A percentile compares a stretch with the other conserved stretches of the same genome.
These are phyloP conservation scores for Chloropsis hardwickii DNA, from an alignment of 2,113 vertebrate species.

Conservation along the genomic window DNA sequence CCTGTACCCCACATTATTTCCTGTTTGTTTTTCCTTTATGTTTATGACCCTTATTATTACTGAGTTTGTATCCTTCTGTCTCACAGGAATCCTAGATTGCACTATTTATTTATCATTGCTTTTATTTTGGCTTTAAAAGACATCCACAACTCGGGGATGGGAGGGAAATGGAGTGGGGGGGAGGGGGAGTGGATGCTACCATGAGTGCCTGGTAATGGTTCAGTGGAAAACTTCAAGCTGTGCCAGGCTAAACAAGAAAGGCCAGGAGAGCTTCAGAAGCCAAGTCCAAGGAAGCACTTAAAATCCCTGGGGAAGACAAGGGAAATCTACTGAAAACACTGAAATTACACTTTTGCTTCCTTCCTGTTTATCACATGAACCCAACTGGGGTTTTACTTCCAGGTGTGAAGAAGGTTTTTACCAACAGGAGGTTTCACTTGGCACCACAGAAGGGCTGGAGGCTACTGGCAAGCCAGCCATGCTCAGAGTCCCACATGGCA, in stretches of 20 bases:
- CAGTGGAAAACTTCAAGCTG: background rate
- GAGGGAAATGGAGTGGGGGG: background rate
- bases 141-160: background rate
- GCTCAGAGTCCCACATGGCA: background rate
- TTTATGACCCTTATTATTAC: background rate
- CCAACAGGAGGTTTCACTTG: background rate
- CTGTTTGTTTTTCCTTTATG: constrained; percentile 30
- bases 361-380: background rate
- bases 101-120: constrained; percentile 27
- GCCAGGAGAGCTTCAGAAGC: background rate
- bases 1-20: background rate
- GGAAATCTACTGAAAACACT: background rate
- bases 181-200: background rate
- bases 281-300: background rate
- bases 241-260: constrained; percentile 15
- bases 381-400: background rate
- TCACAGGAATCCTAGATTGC: background rate
- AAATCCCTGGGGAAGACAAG: background rate
- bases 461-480: fast-evolving
- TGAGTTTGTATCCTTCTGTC: background rate
- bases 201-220: background rate
- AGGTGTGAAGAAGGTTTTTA: background rate
- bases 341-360: background rate
- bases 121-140: constrained; percentile 7
- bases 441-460: background rate